Evolutionary conservation across 2,113 vertebrate genomes (phyloP).

Genomic region (Sakesphorus luctuosus): DNA sequence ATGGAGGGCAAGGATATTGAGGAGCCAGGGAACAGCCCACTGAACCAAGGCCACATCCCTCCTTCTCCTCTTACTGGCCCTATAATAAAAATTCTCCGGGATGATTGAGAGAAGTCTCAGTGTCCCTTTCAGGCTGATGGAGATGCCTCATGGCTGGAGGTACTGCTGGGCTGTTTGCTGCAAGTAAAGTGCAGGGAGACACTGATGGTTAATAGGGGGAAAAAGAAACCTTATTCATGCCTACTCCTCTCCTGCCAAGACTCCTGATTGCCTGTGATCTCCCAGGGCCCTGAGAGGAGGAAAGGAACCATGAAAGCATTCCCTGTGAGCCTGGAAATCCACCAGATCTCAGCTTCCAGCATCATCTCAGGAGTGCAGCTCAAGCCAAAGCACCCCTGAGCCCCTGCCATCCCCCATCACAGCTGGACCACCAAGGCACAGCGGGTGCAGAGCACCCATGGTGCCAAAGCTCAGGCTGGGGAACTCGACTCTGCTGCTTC

Average conservation of each 20-base stretch:
- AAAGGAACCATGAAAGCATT: fast-evolving
- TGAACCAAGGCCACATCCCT: neutral
- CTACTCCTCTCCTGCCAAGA: neutral
- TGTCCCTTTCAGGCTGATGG: fast-evolving
- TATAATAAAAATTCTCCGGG: neutral
- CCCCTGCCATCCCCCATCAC: fast-evolving
- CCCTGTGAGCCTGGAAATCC: neutral
- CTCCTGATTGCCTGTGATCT: neutral
- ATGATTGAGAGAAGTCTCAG: neutral
- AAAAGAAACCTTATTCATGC: neutral
- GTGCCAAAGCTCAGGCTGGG: neutral
- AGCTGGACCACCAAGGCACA: neutral
- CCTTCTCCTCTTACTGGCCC: neutral
- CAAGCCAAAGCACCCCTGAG: fast-evolving
- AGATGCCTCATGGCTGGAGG: neutral
- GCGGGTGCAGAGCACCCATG: fast-evolving
- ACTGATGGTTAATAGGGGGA: neutral
- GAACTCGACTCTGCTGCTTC: neutral
- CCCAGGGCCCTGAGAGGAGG: neutral
- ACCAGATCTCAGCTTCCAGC: neutral
- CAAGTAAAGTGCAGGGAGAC: neutral
- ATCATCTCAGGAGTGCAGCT: fast-evolving
- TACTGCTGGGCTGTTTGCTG: neutral
- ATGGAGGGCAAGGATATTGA: neutral
- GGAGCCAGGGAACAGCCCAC: neutral